phyloP scores from a whole-genome alignment of 1,140 invertebrate species.

The Ostrea denselamellosa region DNA sequence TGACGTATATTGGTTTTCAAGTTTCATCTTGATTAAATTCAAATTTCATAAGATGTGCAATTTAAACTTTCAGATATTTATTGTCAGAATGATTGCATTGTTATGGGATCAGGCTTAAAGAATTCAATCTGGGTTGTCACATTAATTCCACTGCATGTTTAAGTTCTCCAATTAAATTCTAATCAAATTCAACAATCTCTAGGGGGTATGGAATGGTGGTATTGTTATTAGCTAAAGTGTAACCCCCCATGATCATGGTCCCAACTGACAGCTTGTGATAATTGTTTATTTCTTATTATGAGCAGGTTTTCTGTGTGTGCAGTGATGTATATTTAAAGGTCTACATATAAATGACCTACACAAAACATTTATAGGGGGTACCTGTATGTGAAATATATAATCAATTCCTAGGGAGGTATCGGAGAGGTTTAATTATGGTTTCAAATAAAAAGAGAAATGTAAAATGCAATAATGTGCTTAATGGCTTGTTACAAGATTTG shows the following conservation, averaged over 20 bases:
- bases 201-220: conserved; percentile 30
- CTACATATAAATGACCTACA: conserved; percentile 38
- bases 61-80: conserved; percentile 28
- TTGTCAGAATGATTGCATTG: conserved; percentile 10
- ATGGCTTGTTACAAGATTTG: not conserved
- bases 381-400: conserved; percentile 26
- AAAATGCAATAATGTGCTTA: not conserved
- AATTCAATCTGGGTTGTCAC: conserved; percentile 27
- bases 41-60: conserved; percentile 38
- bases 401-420: conserved; percentile 23
- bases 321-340: conserved; percentile 33
- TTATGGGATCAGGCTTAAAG: conserved; percentile 28
- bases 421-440: conserved; percentile 15
- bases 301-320: conserved; percentile 27
- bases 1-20: conserved; percentile 6
- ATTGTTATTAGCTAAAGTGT: conserved; percentile 23
- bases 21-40: conserved; percentile 36
- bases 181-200: conserved; percentile 33
- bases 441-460: conserved; percentile 12
- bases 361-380: conserved; percentile 39
- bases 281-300: conserved; percentile 40
- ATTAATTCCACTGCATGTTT: conserved; percentile 28
- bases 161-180: conserved; percentile 38
- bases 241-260: conserved; percentile 30
- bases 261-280: conserved; percentile 6